Evolutionary conservation across 2,888 invertebrate species (phyloP).

Genomic region (Chloromyia formosa): DNA sequence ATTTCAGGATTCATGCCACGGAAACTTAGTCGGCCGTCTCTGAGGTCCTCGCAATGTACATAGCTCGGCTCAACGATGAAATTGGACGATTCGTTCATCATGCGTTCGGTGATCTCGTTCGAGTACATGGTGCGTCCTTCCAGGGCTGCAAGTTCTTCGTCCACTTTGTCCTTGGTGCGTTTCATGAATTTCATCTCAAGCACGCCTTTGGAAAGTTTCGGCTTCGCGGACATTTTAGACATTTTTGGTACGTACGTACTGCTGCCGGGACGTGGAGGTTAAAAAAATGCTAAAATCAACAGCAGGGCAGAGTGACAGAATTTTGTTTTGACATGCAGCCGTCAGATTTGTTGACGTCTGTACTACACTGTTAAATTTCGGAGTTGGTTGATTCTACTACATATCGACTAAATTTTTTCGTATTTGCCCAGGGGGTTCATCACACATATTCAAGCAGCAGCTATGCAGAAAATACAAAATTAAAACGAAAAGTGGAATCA

Average conservation of each 20-base stretch:
- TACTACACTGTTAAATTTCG: background rate
- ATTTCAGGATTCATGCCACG: constrained; percentile 94
- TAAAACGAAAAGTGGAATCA: no score
- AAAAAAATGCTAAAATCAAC: no score
- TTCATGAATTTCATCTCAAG: constrained; percentile 87
- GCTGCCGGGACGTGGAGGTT: no score
- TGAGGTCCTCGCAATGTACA: constrained; percentile 78
- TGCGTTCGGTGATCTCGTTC: constrained; percentile 75
- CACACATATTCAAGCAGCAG: no score
- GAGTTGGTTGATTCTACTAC: background rate
- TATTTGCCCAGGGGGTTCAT: no score
- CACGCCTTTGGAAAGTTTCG: constrained; percentile 76
- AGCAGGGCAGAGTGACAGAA: background rate
- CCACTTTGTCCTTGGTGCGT: constrained; percentile 73
- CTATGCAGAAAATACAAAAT: no score
- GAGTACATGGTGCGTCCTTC: constrained; percentile 76
- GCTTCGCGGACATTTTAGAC: constrained; percentile 42
- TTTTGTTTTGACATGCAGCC: background rate
- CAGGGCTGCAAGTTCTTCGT: constrained; percentile 72
- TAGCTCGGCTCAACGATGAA: constrained; percentile 81
- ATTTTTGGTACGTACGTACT: background rate
- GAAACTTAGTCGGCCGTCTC: constrained; percentile 88
- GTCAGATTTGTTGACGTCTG: background rate
- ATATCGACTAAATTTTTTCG: no score
- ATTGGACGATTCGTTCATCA: constrained; percentile 71